Conservation (phyloP, 1,140 invertebrate genomes). For the Glossosoma conforme region DNA sequence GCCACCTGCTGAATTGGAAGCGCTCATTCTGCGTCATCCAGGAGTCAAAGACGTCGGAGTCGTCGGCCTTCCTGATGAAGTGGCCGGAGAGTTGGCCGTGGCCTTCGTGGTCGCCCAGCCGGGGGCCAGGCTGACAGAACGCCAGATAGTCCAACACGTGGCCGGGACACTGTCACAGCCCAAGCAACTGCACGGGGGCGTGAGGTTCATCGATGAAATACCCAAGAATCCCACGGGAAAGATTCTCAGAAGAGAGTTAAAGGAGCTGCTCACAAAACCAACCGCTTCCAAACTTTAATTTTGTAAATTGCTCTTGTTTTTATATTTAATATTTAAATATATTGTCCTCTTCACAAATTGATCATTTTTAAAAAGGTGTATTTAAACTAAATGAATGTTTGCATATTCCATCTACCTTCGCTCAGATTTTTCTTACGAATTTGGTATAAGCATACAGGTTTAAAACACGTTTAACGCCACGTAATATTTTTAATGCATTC, state of each 20-base stretch:
- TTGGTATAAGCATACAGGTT: too few relatives aligned
- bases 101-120: conserved; percentile 62
- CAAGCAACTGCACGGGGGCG: conserved; percentile 52
- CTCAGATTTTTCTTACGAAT: too few relatives aligned
- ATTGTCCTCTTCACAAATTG: too few relatives aligned
- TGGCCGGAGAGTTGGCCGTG: conserved; percentile 63
- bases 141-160: conserved; percentile 49
- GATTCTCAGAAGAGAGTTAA: conserved; percentile 23
- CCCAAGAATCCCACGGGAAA: conserved; percentile 56
- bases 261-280: conserved; percentile 7
- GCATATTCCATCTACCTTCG: too few relatives aligned
- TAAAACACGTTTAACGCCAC: too few relatives aligned
- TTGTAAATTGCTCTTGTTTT: not conserved
- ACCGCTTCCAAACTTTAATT: conserved; percentile 16
- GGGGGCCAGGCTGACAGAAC: conserved; percentile 40
- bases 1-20: conserved; percentile 67
- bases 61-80: conserved; percentile 60
- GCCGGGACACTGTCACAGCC: conserved; percentile 38
- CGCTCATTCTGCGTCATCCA: conserved; percentile 60
- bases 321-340: not conserved
- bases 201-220: conserved; percentile 56
- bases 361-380: too few relatives aligned
- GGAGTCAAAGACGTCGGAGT: conserved; percentile 66
- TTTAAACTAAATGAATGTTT: too few relatives aligned
- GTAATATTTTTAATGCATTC: too few relatives aligned